Base-by-base conservation (phyloP, 2,113 vertebrate species). In the Jacana jacana region DNA sequence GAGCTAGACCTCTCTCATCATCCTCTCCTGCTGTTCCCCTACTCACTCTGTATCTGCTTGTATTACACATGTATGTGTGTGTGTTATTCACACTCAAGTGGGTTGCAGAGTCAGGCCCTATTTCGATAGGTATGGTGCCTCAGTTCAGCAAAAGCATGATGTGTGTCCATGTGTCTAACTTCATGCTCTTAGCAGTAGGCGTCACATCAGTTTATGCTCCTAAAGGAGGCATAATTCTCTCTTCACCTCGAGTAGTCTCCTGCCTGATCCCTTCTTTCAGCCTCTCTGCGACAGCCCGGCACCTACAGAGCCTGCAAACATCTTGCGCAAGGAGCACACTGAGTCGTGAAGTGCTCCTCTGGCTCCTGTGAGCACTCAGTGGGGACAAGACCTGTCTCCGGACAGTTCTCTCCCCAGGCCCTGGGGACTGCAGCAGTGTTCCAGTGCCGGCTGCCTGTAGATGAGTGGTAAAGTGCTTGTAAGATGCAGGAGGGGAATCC, bases 401-500 rank as follows among this genome's bases (percentile, higher is more conserved):
- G 13, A 16, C 17, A 4, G 31, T 49, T 86, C 3, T 1, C 5
- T 80, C 49, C 76, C 39, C 2, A 1, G 17, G 10, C 19, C 52
- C 24, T 3, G 27, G 44, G 25, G 6, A 23, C 40, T 19, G 51
- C 64, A 66, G 78, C 61, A 4, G 0, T 57, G n/a, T 44, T 24
- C 7, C 1, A 5, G 80, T 2, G 2, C 54, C 49, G 37, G 72
- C 35, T 0, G 0, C 17, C 5, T 19, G 5, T 5, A 20, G 1
- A 0, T 14, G 54, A 37, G 27, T 4, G 2, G 20, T 13, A 19
- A 52, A 64, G 27, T 35, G 18, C 11, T 89, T 40, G 40, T 63
- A 49, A 46, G 84, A 39, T 11, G 25, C 31, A 27, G 52, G 70
- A 69, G 11, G 8, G 27, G 44, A 81, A 72, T 39, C 49, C 42